Evolutionary conservation across 2,888 invertebrate species (phyloP).

Genomic region (Amiota minor): DNA sequence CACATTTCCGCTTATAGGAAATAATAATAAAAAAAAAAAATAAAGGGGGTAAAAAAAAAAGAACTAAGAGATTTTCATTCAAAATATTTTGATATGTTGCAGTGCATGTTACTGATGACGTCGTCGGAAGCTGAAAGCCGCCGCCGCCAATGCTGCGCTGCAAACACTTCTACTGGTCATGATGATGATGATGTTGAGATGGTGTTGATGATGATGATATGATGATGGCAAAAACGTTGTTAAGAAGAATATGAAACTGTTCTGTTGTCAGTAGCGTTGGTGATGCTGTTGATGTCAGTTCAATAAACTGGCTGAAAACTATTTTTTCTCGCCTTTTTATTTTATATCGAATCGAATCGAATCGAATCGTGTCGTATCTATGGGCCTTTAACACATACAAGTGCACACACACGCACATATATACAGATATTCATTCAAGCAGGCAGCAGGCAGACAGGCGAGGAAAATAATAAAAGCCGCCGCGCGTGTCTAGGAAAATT

Average conservation of each 20-base stretch:
- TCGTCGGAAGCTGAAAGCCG: not conserved
- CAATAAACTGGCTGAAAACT: conserved; percentile 62
- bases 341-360: conserved; percentile 34
- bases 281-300: conserved; percentile 42
- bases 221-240: not conserved
- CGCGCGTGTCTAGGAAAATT: conserved; percentile 17
- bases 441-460: not conserved
- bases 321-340: conserved; percentile 39
- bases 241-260: not conserved
- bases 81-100: conserved; percentile 60
- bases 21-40: not conserved
- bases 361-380: conserved; percentile 52
- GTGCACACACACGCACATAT: not conserved
- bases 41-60: not conserved
- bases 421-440: not conserved
- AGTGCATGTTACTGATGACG: conserved; percentile 1
- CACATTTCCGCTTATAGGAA: conserved; percentile 16
- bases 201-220: too few relatives aligned
- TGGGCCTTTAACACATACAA: conserved; percentile 28
- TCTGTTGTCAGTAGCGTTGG: conserved; percentile 7
- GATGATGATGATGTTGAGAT: not conserved
- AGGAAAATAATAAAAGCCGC: conserved; percentile 36
- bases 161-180: not conserved
- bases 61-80: conserved; percentile 57
- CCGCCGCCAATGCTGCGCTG: not conserved